Evolutionary conservation across 2,113 vertebrate species (phyloP), one percentile per base, ranked within the genome.

Genomic region (Oncorhynchus keta): DNA sequence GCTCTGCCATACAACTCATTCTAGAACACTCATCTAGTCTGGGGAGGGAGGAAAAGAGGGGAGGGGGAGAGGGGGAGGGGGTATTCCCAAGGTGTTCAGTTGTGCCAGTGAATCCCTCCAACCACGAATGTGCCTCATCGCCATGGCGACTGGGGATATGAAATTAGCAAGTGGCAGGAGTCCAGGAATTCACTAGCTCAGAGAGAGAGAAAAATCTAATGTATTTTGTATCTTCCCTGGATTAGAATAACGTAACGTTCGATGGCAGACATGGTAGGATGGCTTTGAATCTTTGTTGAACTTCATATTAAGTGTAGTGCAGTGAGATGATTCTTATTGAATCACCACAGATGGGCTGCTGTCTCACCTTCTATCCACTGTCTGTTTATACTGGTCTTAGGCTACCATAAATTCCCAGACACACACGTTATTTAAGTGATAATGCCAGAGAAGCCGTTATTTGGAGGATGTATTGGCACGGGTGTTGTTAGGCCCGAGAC

Each of bases 91-190:
- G 90, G 86, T 90, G 82, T 84, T 85, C 70, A 83, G 73, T 22
- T 65, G 74, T 80, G 45, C 73, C 82, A 82, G 77, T 71, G 76
- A 74, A 83, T 81, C 80, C 78, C 76, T 74, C 77, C 4, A 3
- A 3, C 49, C 66, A 73, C 57, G 77, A 89, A 85, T 48, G 72
- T 84, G 88, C 80, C 84, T 39, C 74, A 85, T 94, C 90, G 89
- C 93, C 93, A 94, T 94, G 93, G 92, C 90, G 88, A 94, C 93
- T 68, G 78, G 74, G 85, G 76, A 86, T 78, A 65, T 77, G 72
- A 82, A 77, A 86, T 89, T 78, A 79, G 73, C 73, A 76, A 80
- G 65, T 77, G 57, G 87, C 78, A 78, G 83, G 89, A 87, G 87
- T 82, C 82, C 70, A 78, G 86, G 89, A 89, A 87, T 86, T 86